phyloP scores from a whole-genome alignment of 2,113 vertebrate species.

The Elgaria multicarinata region DNA sequence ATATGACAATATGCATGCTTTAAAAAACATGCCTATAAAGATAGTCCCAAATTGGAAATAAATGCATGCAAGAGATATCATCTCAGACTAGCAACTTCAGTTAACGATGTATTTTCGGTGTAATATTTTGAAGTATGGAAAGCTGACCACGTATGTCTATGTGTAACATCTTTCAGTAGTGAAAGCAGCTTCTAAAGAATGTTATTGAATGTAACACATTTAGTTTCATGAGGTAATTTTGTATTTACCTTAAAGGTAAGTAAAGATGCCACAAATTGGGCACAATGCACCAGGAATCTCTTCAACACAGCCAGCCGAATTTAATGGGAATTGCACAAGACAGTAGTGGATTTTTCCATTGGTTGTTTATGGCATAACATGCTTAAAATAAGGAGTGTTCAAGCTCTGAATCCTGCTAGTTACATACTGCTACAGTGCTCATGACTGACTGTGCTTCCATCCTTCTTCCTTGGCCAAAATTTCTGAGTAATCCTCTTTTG shows the following conservation, averaged over 20 bases:
- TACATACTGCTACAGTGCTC: not conserved
- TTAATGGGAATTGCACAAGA: not conserved
- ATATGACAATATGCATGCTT: constrained; percentile 28
- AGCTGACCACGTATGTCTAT: not conserved
- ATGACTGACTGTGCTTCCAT: not conserved
- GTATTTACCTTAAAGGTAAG: not conserved
- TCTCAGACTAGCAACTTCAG: constrained; percentile 15
- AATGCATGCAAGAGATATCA: constrained; percentile 32
- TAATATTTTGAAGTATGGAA: constrained; percentile 11
- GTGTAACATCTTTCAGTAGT: constrained; percentile 28
- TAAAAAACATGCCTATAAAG: constrained; percentile 21
- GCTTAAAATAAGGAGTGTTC: constrained; percentile 27
- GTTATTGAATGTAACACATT: constrained; percentile 20
- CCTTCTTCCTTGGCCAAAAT: constrained; percentile 18
- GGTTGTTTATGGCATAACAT: constrained; percentile 26
- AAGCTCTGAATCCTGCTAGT: not conserved
- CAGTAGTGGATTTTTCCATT: not conserved
- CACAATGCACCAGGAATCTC: not conserved
- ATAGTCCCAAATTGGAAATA: constrained; percentile 29
- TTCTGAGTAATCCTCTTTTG: constrained; percentile 12
- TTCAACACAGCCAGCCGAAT: not conserved
- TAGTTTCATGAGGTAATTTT: constrained; percentile 13
- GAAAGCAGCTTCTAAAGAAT: not conserved
- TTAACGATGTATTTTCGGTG: constrained; percentile 10
- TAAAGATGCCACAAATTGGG: constrained; percentile 3